Base-by-base conservation (phyloP, 2,113 vertebrate genomes). In the Urocynchramus pylzowi region DNA sequence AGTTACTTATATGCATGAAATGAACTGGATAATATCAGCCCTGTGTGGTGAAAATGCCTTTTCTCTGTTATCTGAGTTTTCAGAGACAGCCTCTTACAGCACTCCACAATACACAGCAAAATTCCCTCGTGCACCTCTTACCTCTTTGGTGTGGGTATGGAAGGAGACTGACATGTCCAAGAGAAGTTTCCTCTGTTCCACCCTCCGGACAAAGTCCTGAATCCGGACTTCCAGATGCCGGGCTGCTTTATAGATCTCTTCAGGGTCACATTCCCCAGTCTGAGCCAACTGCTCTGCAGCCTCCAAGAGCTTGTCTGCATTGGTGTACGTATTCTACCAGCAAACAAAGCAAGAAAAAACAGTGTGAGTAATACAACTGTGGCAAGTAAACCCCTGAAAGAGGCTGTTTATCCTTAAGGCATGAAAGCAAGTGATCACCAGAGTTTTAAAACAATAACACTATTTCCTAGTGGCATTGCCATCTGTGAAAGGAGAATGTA, bases 161-260 rank as follows among this genome's bases (percentile, higher is more conserved):
- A 99, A 99, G 93, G 99, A 99, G 89, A 99, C 99, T 4, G 99
- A 99, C 99, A 99, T 99, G 97, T 99, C 99, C 86, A 99, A 97
- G 83, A 99, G 99, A 95, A 99, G 98, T 93, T 99, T 99, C 96
- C 99, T 98, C 97, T 99, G 99, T 52, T 99, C 99, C 57, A 99
- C 99, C 30, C 99, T 98, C 42, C 99, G 98, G 61, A 99, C 99
- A 61, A 99, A 99, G 97, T 99, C 99, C 96, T 99, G 99, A 97
- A 99, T 99, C 71, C 99, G 98, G 89, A 99, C 99, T 96, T 99
- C 99, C 96, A 99, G 98, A 98, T 99, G 99, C n/a, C 99, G 96
- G 4, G 99, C 99, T 21, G 99, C 99, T 98, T 99, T 99, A 98
- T 99, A 99, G 98, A 99, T 99, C 96, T 99, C 99, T 97, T 99